These are phyloP conservation scores for Lamprotornis superbus DNA, from an alignment of 2,113 vertebrate genomes.

Conservation along the genomic window DNA sequence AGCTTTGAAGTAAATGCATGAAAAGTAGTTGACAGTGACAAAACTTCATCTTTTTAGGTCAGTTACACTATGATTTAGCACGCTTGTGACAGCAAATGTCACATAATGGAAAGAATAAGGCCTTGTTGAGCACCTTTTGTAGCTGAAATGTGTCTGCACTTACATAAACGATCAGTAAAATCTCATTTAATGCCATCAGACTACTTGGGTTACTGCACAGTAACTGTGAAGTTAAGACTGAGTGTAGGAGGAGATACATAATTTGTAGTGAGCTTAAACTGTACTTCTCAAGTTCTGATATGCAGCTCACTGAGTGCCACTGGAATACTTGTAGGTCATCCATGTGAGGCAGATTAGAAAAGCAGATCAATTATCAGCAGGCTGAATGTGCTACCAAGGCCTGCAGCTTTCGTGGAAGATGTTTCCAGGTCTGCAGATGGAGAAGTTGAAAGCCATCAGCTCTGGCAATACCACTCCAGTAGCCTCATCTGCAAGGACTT, in stretches of 20 bases:
- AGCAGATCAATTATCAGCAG: neutral
- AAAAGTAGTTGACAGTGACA: neutral
- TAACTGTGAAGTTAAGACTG: neutral
- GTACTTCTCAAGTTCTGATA: neutral
- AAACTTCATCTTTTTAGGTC: neutral
- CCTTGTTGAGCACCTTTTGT: neutral
- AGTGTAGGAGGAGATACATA: neutral
- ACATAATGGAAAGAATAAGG: neutral
- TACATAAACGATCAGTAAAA: neutral
- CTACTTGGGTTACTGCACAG: neutral
- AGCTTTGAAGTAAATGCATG: neutral
- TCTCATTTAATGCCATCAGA: neutral
- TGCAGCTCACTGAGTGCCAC: neutral
- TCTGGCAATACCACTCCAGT: constrained; percentile 5
- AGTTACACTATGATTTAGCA: neutral
- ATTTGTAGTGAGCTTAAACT: neutral
- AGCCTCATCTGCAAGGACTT: constrained; percentile 40
- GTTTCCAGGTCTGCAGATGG: neutral
- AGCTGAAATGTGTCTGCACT: neutral
- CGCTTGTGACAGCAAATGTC: neutral
- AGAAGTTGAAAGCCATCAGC: constrained; percentile 8
- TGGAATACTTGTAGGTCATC: neutral
- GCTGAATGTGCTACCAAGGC: neutral
- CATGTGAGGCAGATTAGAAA: neutral
- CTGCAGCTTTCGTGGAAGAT: neutral